phyloP scores from a whole-genome alignment of 1,140 invertebrate species.

The Ladona fulva region DNA sequence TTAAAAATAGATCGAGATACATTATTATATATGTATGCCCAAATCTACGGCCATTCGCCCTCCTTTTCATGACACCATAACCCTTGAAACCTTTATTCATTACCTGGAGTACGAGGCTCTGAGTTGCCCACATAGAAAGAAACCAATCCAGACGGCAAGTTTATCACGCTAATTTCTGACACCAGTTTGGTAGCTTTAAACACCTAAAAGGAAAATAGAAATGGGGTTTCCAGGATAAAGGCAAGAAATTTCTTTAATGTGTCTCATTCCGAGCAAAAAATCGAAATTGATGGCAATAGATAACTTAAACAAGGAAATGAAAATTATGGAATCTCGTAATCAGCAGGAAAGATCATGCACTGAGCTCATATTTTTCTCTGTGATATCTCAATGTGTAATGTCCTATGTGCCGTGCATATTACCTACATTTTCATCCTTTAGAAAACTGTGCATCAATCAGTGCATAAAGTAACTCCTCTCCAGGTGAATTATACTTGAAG shows the following conservation, averaged over 20 bases:
- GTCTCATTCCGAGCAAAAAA: neutral
- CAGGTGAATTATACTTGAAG: neutral
- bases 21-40: too few relatives aligned
- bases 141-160: neutral
- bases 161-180: neutral
- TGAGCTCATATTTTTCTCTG: too few relatives aligned
- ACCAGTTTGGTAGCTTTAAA: neutral
- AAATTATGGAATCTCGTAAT: too few relatives aligned
- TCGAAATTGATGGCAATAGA: too few relatives aligned
- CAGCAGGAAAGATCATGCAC: too few relatives aligned
- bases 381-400: too few relatives aligned
- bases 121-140: neutral
- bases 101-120: neutral
- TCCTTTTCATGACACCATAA: too few relatives aligned
- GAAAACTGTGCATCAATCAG: neutral
- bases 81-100: too few relatives aligned
- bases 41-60: too few relatives aligned
- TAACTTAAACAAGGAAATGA: too few relatives aligned
- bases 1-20: too few relatives aligned
- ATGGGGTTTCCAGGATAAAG: neutral
- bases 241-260: neutral
- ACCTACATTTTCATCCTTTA: neutral
- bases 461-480: neutral
- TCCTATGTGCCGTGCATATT: too few relatives aligned
- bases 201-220: neutral